A percentile compares a stretch with the other conserved stretches of the same genome.
phyloP scores from a whole-genome alignment of 2,797 vertebrate species.

The Heliangelus exortis region DNA sequence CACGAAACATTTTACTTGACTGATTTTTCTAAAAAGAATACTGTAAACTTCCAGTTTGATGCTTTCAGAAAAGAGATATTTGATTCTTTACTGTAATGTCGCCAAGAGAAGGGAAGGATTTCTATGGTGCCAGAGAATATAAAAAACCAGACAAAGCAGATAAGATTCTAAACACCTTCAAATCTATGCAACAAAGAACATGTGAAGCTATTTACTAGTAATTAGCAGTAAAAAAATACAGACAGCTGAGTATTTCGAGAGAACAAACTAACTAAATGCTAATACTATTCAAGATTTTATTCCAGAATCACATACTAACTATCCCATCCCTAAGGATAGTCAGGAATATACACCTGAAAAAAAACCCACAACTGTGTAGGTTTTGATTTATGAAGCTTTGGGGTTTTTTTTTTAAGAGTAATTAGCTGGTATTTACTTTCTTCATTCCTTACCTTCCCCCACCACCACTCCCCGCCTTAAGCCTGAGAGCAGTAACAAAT shows the following conservation, averaged over 20 bases:
- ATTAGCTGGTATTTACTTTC: not conserved
- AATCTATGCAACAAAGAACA: not conserved
- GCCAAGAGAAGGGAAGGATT: not conserved
- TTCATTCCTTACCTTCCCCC: not conserved
- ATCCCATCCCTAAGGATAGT: not conserved
- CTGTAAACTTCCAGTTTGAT: not conserved
- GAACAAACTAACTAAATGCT: not conserved
- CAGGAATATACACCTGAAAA: not conserved
- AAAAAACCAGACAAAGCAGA: not conserved
- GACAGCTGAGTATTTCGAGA: not conserved
- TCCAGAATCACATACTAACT: not conserved
- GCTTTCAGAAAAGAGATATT: constrained; percentile 1
- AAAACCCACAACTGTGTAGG: not conserved
- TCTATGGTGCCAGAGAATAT: not conserved
- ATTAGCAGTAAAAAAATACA: not conserved
- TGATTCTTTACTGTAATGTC: not conserved
- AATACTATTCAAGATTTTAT: constrained; percentile 2
- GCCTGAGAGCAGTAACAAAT: not conserved
- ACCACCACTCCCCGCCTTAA: not conserved
- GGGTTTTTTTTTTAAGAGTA: not conserved
- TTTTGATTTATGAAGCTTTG: not conserved
- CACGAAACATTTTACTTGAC: not conserved
- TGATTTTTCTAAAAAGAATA: constrained; percentile 2
- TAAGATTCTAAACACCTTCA: not conserved
- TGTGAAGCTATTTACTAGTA: not conserved